Conservation (phyloP, 2,113 vertebrate genomes). For the Hiodon alosoides region DNA sequence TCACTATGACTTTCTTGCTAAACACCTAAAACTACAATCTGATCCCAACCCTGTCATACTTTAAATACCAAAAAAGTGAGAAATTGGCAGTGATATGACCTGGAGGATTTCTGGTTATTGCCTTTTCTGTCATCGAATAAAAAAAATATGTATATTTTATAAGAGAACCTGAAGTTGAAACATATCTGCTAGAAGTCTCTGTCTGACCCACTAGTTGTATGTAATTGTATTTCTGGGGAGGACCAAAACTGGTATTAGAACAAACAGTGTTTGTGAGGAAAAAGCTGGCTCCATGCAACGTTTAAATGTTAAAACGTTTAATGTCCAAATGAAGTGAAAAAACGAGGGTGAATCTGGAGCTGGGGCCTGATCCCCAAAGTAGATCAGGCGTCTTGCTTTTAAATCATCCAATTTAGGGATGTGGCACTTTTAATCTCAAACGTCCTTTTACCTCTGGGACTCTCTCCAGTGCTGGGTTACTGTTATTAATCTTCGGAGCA, state of each 20-base stretch:
- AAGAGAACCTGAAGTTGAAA: no score
- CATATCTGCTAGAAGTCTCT: no score
- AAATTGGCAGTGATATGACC: no score
- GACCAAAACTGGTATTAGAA: not conserved
- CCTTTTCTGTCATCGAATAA: no score
- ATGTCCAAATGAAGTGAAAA: not conserved
- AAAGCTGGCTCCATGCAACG: not conserved
- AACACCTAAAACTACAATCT: no score
- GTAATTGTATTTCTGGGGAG: not conserved
- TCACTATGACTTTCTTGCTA: no score
- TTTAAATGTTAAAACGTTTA: not conserved
- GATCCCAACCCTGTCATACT: no score
- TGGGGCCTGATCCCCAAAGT: constrained; percentile 41
- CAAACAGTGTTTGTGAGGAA: not conserved
- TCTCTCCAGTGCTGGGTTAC: constrained; percentile 51
- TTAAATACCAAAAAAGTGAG: no score
- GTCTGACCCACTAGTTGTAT: no score
- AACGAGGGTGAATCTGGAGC: not conserved
- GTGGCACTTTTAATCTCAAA: constrained; percentile 64
- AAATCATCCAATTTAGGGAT: constrained; percentile 64
- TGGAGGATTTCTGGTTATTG: no score
- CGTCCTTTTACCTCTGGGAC: constrained; percentile 55
- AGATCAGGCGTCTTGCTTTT: constrained; percentile 47
- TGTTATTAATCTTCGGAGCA: constrained; percentile 69
- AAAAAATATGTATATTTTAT: no score